Percentiles rank a stretch among this genome's conserved stretches.
Evolutionary conservation across 2,797 vertebrate genomes (phyloP).

Genomic region (Sebastes flavidus): DNA sequence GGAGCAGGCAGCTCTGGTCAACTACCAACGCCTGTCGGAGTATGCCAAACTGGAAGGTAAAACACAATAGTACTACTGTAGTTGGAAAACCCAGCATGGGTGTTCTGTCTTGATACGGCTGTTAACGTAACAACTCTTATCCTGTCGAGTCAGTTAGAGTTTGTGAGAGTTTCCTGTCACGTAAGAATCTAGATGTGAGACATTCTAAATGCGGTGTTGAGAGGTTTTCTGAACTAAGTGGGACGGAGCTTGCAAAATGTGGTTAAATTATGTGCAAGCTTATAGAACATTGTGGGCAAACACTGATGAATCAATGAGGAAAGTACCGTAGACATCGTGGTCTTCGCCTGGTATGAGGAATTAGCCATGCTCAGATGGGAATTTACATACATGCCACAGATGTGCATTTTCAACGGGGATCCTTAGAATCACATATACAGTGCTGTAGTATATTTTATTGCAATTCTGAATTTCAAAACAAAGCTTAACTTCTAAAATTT

Average conservation of each 20-base stretch:
- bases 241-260: not conserved
- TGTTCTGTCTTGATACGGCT: not conserved
- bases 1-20: slow-evolving; percentile 96
- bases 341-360: not conserved
- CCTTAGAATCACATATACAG: not conserved
- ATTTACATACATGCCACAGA: not conserved
- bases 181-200: not conserved
- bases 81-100: not conserved
- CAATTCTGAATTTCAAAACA: not conserved
- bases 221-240: not conserved
- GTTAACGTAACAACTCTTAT: not conserved
- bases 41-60: slow-evolving; percentile 99
- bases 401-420: not conserved
- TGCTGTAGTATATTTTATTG: not conserved
- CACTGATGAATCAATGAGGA: not conserved
- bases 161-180: not conserved
- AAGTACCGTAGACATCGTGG: not conserved
- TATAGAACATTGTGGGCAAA: not conserved
- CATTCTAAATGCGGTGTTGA: not conserved
- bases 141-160: not conserved
- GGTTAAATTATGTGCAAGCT: not conserved
- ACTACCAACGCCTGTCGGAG: slow-evolving; percentile 97
- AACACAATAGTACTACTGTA: not conserved
- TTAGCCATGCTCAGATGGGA: not conserved
- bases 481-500: not conserved